A percentile compares a stretch with the other conserved stretches of the same genome.
phyloP scores from a whole-genome alignment of 2,797 vertebrate genomes.

The Fringilla coelebs region DNA sequence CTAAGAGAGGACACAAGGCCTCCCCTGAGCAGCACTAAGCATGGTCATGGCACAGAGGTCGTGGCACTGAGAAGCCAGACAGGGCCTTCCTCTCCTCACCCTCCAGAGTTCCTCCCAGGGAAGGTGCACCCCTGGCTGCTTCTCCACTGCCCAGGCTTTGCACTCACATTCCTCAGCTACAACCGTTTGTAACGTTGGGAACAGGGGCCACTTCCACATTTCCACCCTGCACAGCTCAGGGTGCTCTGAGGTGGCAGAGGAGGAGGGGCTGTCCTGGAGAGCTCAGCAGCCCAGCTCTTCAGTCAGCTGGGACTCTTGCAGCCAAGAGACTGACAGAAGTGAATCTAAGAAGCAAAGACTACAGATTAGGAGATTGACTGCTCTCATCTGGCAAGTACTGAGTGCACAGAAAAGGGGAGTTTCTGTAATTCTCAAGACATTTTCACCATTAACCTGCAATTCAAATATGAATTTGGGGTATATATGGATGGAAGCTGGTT shows the following conservation, averaged over 20 bases:
- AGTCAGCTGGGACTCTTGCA: not conserved
- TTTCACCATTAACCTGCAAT: slow-evolving; percentile 17
- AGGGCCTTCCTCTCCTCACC: not conserved
- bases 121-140: not conserved
- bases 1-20: not conserved
- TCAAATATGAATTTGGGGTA: not conserved
- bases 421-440: not conserved
- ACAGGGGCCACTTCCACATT: not conserved
- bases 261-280: not conserved
- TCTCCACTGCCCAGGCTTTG: not conserved
- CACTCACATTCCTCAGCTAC: not conserved
- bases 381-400: not conserved
- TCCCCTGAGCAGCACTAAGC: slow-evolving; percentile 29
- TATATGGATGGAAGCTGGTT: not conserved
- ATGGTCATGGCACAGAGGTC: not conserved
- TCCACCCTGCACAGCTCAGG: not conserved
- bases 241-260: not conserved
- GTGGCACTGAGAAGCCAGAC: not conserved
- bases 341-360: slow-evolving; percentile 9
- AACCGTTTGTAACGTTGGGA: not conserved
- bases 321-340: not conserved
- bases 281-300: not conserved
- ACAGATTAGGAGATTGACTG: not conserved
- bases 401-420: not conserved
- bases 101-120: not conserved